Conservation (phyloP, 2,113 vertebrate species). For the Ondatra zibethicus region DNA sequence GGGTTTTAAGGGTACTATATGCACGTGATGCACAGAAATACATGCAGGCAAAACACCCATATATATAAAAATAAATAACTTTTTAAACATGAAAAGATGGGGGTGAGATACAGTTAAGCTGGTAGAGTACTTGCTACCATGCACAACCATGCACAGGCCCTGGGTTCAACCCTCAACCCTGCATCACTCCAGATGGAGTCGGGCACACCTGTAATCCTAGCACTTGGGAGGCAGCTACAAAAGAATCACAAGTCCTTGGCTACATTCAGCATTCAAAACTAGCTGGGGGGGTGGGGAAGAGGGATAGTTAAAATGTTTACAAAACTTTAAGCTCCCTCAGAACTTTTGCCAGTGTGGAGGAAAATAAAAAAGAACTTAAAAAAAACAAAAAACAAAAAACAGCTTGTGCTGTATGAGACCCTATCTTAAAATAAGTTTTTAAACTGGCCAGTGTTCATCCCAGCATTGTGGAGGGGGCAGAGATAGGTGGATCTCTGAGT, state of each 20-base stretch:
- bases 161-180: not conserved
- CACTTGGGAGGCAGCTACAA: not conserved
- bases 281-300: conserved; percentile 78
- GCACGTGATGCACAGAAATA: not conserved
- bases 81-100: not conserved
- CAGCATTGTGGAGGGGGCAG: too few species aligned
- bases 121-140: not conserved
- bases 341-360: conserved; percentile 89
- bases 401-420: not conserved
- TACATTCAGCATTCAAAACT: not conserved
- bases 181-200: not conserved
- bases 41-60: not conserved
- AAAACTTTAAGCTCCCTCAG: conserved; percentile 89
- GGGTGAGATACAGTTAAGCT: not conserved
- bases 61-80: not conserved
- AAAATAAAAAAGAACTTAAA: conserved; percentile 75
- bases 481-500: too few species aligned
- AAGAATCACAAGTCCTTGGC: not conserved
- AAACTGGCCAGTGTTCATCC: too few species aligned
- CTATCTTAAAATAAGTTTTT: not conserved
- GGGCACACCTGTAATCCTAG: not conserved
- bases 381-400: not conserved
- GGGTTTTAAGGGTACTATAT: not conserved
- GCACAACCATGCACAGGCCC: not conserved
- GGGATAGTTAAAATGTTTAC: conserved; percentile 92